Evolutionary conservation across 2,888 invertebrate genomes (phyloP), one percentile per base, ranked within the genome.

Genomic region (Spilarctia lutea): DNA sequence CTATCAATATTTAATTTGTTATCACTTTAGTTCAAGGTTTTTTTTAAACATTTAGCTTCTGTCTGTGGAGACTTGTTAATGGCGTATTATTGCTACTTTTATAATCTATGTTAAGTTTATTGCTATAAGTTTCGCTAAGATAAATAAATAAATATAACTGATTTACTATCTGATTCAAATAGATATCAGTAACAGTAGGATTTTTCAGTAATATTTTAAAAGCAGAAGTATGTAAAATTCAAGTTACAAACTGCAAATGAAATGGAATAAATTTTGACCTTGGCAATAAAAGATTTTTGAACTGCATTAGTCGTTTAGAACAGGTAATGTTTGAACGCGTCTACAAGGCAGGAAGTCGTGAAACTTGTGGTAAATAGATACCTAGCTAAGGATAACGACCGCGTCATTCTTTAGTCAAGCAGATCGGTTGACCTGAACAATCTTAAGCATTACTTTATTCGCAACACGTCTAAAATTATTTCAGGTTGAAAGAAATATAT

Each of bases 311-410:
- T 6, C 0, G 3, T 42, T 42, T 42, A 13, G 11, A 8, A 42
- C 16, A 42, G 16, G 11, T 13, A 42, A 20, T 16, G 20, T 20
- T 70, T 39, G 42, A 24, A 68, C 20, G 39, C 30, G 42, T 71
- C 63, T 30, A 63, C 63, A 27, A 63, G 24, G 7, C 63, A 42
- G 30, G 39, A 30, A 71, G 42, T 71, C 71, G 42, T 70, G 63
- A 10, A 39, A 60, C 70, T 63, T 27, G 27, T 20, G 42, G 7
- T 30, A n/a, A 70, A 70, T 63, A 42, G 70, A 63, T 63, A 42
- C 42, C 70, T 70, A 42, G 30, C 71, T 33, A 42, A 63, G 60
- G 60, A 63, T 60, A 70, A 70, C 39, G 70, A 70, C 60, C 70
- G 70, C 39, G 42, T 35, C 56, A 56, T 70, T 39, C 42, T 70